phyloP scores from a whole-genome alignment of 1,140 invertebrate genomes.

The Portunus trituberculatus region DNA sequence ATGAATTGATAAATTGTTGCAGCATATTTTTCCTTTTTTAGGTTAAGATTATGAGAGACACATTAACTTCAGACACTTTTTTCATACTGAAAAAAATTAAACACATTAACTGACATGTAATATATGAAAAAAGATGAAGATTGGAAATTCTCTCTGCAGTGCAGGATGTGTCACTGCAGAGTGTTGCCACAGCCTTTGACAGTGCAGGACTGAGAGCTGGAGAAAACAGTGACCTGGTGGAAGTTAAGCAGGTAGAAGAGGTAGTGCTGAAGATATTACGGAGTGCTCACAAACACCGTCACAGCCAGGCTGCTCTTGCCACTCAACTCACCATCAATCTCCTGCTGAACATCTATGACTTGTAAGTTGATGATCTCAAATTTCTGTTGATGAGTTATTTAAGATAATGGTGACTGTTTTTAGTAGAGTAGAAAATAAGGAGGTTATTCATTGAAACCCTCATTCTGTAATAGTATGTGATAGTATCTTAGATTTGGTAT shows the following conservation, averaged over 20 bases:
- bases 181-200: conserved; percentile 65
- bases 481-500: too few species aligned
- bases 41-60: too few species aligned
- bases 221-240: conserved; percentile 68
- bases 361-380: conserved; percentile 80
- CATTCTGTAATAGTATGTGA: too few species aligned
- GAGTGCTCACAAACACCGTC: conserved; percentile 74
- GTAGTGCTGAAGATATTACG: conserved; percentile 50
- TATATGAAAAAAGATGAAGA: neutral
- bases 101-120: neutral
- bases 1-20: too few species aligned
- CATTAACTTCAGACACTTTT: too few species aligned
- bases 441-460: too few species aligned
- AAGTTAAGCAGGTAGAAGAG: conserved; percentile 67
- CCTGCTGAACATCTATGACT: conserved; percentile 85
- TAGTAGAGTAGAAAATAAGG: too few species aligned
- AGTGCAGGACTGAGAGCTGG: conserved; percentile 37
- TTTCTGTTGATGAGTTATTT: neutral
- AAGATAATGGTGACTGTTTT: too few species aligned
- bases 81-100: too few species aligned
- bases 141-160: conserved; percentile 79
- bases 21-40: too few species aligned
- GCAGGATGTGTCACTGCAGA: conserved; percentile 71
- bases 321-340: conserved; percentile 84
- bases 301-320: conserved; percentile 83